Evolutionary conservation across 2,113 vertebrate genomes (phyloP).

Genomic region (Lampris incognitus): DNA sequence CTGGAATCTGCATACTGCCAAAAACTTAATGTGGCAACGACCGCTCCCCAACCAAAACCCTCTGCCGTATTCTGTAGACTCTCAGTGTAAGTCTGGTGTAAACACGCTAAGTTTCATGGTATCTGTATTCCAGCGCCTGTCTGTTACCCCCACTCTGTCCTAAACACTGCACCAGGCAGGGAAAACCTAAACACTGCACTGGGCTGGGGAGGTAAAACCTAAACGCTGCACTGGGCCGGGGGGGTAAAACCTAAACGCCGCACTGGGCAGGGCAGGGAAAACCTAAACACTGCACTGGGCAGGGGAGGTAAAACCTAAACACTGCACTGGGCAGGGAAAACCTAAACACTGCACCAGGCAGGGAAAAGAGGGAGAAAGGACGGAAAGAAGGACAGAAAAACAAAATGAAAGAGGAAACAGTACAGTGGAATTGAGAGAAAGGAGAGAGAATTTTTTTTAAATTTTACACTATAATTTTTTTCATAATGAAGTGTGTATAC

Average conservation of each 20-base stretch:
- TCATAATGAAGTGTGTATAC: too few species aligned
- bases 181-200: background rate
- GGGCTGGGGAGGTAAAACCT: background rate
- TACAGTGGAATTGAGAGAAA: background rate
- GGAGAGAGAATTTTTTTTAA: background rate
- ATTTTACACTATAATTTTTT: too few species aligned
- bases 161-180: conserved; percentile 37
- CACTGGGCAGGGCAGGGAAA: background rate
- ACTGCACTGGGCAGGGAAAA: background rate
- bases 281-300: background rate
- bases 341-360: background rate
- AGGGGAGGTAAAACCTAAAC: too few species aligned
- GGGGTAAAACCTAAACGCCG: background rate
- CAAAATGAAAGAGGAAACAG: background rate
- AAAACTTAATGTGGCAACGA: conserved; percentile 69
- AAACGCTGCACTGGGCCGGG: background rate
- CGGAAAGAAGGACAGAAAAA: background rate
- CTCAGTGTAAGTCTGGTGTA: conserved; percentile 42
- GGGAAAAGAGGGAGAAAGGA: background rate
- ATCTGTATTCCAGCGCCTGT: conserved; percentile 84
- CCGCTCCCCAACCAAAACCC: conserved; percentile 38
- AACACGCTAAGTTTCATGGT: conserved; percentile 82
- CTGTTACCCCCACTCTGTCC: conserved; percentile 68
- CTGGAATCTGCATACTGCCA: conserved; percentile 82
- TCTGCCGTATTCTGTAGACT: conserved; percentile 38